These are phyloP conservation scores for Sarcophaga rosellei DNA, from an alignment of 2,888 invertebrate species.

Conservation along the genomic window DNA sequence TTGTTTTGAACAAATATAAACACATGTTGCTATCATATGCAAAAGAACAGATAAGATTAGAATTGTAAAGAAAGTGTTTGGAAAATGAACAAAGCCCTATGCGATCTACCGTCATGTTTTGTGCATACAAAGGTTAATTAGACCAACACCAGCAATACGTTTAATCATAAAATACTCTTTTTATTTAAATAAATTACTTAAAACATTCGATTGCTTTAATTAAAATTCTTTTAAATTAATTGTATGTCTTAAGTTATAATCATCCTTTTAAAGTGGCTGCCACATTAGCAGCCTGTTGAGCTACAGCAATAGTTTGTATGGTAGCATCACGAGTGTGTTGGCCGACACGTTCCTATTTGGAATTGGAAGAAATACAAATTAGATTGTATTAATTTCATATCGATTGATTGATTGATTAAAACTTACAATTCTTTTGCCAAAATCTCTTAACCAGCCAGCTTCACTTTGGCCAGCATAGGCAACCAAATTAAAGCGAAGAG, in stretches of 20 bases:
- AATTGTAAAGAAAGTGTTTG: too few relatives aligned
- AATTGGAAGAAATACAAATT: background rate
- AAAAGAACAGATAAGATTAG: too few relatives aligned
- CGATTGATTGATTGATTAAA: background rate
- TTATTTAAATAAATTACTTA: background rate
- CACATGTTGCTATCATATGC: too few relatives aligned
- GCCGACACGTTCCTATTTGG: slow-evolving; percentile 68
- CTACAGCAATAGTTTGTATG: slow-evolving; percentile 70
- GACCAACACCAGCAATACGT: too few relatives aligned
- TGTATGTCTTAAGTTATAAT: background rate
- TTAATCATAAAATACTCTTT: background rate
- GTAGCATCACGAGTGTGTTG: slow-evolving; percentile 71
- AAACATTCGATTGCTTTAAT: background rate
- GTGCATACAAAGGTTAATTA: too few relatives aligned
- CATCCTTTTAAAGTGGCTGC: slow-evolving; percentile 68
- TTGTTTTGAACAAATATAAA: too few relatives aligned
- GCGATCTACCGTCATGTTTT: too few relatives aligned
- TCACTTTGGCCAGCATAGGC: slow-evolving; percentile 72
- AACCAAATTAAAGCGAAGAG: slow-evolving; percentile 17
- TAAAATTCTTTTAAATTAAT: too few relatives aligned
- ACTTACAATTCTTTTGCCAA: slow-evolving; percentile 71
- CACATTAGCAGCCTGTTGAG: slow-evolving; percentile 71
- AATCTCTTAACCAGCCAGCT: slow-evolving; percentile 75
- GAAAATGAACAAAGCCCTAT: too few relatives aligned
- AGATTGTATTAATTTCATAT: slow-evolving; percentile 69